A percentile compares a stretch with the other conserved stretches of the same genome.
Evolutionary conservation across 2,888 invertebrate genomes (phyloP).

Genomic region (Acanthosepion pharaonis): DNA sequence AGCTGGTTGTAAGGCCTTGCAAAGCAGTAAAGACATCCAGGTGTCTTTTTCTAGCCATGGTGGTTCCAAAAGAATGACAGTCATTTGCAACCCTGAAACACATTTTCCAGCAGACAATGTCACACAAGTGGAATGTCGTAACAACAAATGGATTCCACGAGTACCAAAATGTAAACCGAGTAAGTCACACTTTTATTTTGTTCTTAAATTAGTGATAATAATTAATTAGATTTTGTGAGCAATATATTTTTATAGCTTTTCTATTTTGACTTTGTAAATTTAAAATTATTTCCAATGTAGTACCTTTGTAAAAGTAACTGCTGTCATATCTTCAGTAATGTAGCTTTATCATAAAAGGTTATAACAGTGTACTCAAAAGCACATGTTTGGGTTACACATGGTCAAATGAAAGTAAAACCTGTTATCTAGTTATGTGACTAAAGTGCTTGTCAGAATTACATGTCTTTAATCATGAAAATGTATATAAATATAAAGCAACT

Average conservation of each 20-base stretch:
- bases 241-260: background rate
- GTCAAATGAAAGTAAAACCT: too few species aligned
- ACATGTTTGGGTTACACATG: too few species aligned
- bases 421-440: too few species aligned
- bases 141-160: constrained; percentile 12
- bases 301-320: too few species aligned
- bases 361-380: too few species aligned
- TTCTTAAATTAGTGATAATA: background rate
- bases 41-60: background rate
- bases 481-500: too few species aligned
- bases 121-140: constrained; percentile 36
- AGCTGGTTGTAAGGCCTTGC: constrained; percentile 10
- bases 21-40: background rate
- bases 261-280: too few species aligned
- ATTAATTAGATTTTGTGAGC: background rate
- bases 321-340: too few species aligned
- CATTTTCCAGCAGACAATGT: constrained; percentile 39
- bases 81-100: background rate
- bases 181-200: background rate
- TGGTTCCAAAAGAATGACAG: background rate
- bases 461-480: too few species aligned
- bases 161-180: constrained; percentile 34
- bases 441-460: too few species aligned
- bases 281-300: too few species aligned
- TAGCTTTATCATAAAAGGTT: too few species aligned